phyloP scores from a whole-genome alignment of 2,888 invertebrate species.

The Biston stratarius region DNA sequence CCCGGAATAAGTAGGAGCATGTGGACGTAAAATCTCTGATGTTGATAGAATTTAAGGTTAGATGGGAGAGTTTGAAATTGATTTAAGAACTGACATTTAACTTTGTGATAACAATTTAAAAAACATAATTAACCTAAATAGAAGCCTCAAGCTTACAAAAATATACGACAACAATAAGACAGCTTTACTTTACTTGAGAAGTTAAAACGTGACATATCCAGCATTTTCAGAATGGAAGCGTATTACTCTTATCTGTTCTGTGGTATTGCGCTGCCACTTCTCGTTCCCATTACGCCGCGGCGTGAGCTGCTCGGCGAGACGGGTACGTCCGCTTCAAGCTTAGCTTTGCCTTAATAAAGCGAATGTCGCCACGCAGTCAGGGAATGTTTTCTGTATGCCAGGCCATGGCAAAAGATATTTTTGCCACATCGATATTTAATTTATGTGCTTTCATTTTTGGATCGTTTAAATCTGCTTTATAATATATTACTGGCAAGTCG shows the following conservation, averaged over 20 bases:
- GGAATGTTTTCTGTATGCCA: constrained; percentile 25
- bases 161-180: background rate
- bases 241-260: constrained; percentile 6
- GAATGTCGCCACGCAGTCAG: constrained; percentile 44
- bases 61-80: constrained; percentile 15
- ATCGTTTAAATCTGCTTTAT: no score
- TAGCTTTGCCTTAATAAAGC: constrained; percentile 47
- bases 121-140: background rate
- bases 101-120: no score
- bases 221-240: background rate
- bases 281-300: constrained; percentile 35
- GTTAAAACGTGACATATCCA: constrained; percentile 3
- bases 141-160: background rate
- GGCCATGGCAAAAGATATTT: background rate
- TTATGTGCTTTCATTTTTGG: no score
- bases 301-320: constrained; percentile 21
- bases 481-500: no score
- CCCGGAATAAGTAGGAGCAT: constrained; percentile 6
- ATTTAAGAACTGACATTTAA: constrained; percentile 5
- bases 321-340: constrained; percentile 45
- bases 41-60: constrained; percentile 26
- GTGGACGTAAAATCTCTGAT: constrained; percentile 14
- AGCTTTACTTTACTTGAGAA: background rate
- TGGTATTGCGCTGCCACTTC: constrained; percentile 42
- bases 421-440: no score